Evolutionary conservation across 2,888 invertebrate genomes (phyloP).

Genomic region (Petrolisthes cinctipes): DNA sequence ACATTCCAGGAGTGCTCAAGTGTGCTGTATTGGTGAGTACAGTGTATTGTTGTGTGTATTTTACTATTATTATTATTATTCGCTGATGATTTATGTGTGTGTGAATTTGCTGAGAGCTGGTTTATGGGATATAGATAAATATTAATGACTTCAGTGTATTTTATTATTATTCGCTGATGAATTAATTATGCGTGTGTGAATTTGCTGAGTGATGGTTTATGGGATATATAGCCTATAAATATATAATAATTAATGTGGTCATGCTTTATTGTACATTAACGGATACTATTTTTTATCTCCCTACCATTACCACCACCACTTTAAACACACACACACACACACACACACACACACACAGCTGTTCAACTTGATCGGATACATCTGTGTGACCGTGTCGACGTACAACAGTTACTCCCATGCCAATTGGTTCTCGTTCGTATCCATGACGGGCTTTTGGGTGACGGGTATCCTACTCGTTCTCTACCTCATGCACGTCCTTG

Average conservation of each 20-base stretch:
- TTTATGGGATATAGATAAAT: background rate
- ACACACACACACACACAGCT: slow-evolving; percentile 66
- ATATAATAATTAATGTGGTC: background rate
- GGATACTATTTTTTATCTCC: background rate
- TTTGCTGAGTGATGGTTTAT: too few species aligned
- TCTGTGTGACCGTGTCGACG: slow-evolving; percentile 80
- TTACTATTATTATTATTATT: too few species aligned
- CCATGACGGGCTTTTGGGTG: slow-evolving; percentile 88
- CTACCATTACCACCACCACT: background rate
- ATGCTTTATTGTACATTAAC: background rate
- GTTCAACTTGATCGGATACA: slow-evolving; percentile 78
- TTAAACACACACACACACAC: background rate
- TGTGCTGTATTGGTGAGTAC: slow-evolving; percentile 40
- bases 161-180: too few species aligned
- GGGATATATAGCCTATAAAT: too few species aligned
- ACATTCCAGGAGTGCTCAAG: slow-evolving; percentile 53
- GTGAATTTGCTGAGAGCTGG: too few species aligned
- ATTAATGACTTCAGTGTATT: slow-evolving; percentile 21
- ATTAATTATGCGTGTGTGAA: too few species aligned
- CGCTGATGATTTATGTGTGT: too few species aligned
- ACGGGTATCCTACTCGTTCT: slow-evolving; percentile 82
- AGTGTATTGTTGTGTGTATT: too few species aligned
- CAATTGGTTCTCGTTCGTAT: slow-evolving; percentile 82
- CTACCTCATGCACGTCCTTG: slow-evolving; percentile 88
- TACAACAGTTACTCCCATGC: slow-evolving; percentile 75